These are phyloP conservation scores for Lucilia sericata DNA, from an alignment of 1,140 invertebrate species.

Conservation along the genomic window DNA sequence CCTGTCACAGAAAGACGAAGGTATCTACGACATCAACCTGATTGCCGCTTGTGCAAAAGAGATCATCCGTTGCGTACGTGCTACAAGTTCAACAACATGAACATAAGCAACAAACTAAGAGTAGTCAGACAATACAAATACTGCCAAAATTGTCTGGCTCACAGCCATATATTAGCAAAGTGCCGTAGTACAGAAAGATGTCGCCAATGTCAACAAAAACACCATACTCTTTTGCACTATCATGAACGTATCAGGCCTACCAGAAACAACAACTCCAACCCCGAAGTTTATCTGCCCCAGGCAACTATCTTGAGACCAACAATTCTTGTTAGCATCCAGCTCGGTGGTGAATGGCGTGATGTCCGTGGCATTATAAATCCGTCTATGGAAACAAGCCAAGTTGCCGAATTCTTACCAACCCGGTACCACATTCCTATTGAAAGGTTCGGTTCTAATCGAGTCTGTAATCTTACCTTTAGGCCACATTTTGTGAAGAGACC, in stretches of 20 bases:
- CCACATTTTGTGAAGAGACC: too few species aligned
- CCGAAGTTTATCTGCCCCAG: too few species aligned
- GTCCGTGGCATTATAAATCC: too few species aligned
- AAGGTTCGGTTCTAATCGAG: too few species aligned
- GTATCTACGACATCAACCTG: background rate
- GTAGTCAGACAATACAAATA: background rate
- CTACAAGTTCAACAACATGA: background rate
- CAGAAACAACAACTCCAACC: background rate
- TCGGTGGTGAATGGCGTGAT: too few species aligned
- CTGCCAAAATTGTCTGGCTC: background rate
- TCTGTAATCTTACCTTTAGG: too few species aligned
- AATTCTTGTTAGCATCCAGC: too few species aligned
- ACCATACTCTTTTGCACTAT: background rate
- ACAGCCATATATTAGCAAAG: background rate
- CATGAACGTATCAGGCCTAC: background rate
- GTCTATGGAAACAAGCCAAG: too few species aligned
- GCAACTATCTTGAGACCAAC: too few species aligned
- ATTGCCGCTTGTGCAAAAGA: background rate
- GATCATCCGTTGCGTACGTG: background rate
- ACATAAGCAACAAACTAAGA: background rate
- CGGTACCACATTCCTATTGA: too few species aligned
- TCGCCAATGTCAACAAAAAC: background rate
- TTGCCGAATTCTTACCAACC: too few species aligned
- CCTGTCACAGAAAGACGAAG: too few species aligned
- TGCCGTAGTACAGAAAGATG: background rate